Percentiles rank a stretch among this genome's conserved stretches.
Evolutionary conservation across 2,797 vertebrate species (phyloP).

Genomic region (Hapalemur alaotrensis): DNA sequence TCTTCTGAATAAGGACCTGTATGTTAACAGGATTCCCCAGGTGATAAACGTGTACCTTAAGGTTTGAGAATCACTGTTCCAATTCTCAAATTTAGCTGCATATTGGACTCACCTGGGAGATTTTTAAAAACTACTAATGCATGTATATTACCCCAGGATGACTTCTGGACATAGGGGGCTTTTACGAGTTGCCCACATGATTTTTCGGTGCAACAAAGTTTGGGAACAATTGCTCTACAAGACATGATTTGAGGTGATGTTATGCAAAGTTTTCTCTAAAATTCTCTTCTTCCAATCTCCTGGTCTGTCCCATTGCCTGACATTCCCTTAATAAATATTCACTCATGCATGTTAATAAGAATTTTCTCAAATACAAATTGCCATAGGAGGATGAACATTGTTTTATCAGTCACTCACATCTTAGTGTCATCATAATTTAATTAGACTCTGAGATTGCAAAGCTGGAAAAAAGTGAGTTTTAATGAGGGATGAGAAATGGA

Average conservation of each 20-base stretch:
- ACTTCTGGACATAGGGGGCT: neutral
- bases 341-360: neutral
- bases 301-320: neutral
- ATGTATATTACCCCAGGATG: neutral
- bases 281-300: neutral
- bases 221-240: neutral
- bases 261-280: neutral
- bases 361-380: neutral
- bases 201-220: neutral
- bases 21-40: neutral
- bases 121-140: neutral
- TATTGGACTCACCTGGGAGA: neutral
- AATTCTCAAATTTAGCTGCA: neutral
- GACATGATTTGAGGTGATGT: neutral
- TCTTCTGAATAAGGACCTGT: neutral
- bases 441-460: neutral
- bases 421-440: neutral
- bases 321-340: neutral
- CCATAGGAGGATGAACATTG: neutral
- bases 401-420: neutral
- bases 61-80: neutral
- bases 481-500: neutral
- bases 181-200: neutral
- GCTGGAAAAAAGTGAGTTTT: neutral
- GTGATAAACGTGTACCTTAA: neutral